These are phyloP conservation scores for Petroica traversi DNA, from an alignment of 2,113 vertebrate genomes.

Conservation along the genomic window DNA sequence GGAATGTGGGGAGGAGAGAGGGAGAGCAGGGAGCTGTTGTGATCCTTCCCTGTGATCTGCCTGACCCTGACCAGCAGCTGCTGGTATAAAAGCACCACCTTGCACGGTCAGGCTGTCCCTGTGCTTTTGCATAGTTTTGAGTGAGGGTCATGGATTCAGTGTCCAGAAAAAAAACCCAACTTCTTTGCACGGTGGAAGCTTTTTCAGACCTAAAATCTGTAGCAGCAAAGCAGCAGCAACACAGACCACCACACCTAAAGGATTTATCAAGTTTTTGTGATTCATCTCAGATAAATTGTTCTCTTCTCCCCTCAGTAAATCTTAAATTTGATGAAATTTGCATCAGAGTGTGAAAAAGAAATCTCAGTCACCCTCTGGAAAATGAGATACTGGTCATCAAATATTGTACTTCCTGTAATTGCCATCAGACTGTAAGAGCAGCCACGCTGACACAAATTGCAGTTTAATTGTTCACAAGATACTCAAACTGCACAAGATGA, in stretches of 20 bases:
- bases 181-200: rapidly evolving
- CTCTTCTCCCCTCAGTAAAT: not conserved
- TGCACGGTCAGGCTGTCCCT: not conserved
- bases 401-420: not conserved
- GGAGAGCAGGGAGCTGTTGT: not conserved
- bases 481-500: not conserved
- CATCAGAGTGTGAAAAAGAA: not conserved
- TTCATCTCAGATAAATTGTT: not conserved
- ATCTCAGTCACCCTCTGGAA: not conserved
- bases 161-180: not conserved
- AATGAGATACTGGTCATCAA: not conserved
- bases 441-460: not conserved
- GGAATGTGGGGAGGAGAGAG: not conserved
- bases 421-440: not conserved
- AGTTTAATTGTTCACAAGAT: not conserved
- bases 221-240: not conserved
- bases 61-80: not conserved
- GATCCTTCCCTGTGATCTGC: not conserved
- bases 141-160: not conserved
- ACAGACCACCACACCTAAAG: not conserved
- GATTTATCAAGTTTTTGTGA: not conserved
- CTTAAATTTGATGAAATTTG: not conserved
- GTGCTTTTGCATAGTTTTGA: not conserved
- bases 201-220: not conserved
- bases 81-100: not conserved